phyloP scores from a whole-genome alignment of 2,113 vertebrate species.

The Oreochromis aureus region DNA sequence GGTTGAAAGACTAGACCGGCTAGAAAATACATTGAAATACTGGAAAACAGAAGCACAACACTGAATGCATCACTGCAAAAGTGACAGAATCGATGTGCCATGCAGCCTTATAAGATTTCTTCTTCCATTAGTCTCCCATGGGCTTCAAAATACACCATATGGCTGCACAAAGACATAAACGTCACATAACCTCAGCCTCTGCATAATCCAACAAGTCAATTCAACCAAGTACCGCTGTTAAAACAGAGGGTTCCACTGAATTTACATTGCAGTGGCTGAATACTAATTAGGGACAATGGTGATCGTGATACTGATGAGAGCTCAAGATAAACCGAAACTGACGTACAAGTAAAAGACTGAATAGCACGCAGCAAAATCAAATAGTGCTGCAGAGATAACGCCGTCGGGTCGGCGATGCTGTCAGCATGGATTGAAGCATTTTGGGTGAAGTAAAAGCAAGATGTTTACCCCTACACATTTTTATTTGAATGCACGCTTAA shows the following conservation, averaged over 20 bases:
- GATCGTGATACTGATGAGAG: background rate
- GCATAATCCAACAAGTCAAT: conserved; percentile 42
- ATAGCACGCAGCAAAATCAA: background rate
- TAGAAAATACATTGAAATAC: conserved; percentile 28
- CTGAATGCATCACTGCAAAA: conserved; percentile 33
- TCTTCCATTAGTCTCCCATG: conserved; percentile 47
- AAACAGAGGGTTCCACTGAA: conserved; percentile 23
- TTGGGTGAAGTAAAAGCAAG: background rate
- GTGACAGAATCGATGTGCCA: conserved; percentile 54
- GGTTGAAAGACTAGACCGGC: conserved; percentile 15
- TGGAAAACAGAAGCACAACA: conserved; percentile 34
- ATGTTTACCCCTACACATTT: conserved; percentile 31
- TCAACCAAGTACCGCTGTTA: conserved; percentile 10
- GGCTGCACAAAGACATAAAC: conserved; percentile 22
- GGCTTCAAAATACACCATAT: conserved; percentile 37
- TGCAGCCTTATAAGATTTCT: conserved; percentile 11
- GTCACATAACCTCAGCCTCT: conserved; percentile 8
- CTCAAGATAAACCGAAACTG: background rate
- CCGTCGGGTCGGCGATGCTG: background rate
- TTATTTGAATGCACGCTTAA: conserved; percentile 44
- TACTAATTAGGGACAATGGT: background rate
- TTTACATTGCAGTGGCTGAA: conserved; percentile 8
- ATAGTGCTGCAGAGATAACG: background rate
- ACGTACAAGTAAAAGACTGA: background rate
- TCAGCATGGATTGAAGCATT: background rate